phyloP scores from a whole-genome alignment of 2,797 vertebrate genomes.

The Danio tinwini region DNA sequence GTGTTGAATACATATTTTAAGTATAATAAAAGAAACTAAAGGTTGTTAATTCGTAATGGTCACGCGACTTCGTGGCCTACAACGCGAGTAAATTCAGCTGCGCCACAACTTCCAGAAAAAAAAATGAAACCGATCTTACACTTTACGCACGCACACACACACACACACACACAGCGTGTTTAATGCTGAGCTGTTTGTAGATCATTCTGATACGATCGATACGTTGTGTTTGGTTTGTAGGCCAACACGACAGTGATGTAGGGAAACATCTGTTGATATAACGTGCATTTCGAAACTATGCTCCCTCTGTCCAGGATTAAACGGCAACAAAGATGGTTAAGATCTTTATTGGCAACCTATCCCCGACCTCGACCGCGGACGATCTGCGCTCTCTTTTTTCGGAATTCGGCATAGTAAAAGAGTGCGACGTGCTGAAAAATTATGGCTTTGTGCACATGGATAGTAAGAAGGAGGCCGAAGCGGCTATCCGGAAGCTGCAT shows the following conservation, averaged over 20 bases:
- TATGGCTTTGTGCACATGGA: conserved; percentile 96
- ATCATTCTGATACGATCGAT: not conserved
- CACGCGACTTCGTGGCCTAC: conserved; percentile 10
- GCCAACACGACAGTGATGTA: conserved; percentile 21
- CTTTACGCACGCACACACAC: not conserved
- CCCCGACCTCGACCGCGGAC: conserved; percentile 84
- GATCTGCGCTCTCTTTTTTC: conserved; percentile 91
- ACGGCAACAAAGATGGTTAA: conserved; percentile 85
- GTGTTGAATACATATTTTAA: not conserved
- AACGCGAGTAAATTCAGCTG: conserved; percentile 26
- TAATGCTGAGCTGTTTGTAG: not conserved
- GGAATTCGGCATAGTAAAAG: conserved; percentile 91
- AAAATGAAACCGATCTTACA: not conserved
- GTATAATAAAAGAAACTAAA: not conserved
- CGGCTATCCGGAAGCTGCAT: conserved; percentile 91
- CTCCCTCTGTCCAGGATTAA: conserved; percentile 59
- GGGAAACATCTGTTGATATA: conserved; percentile 46
- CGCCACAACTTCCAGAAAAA: conserved; percentile 7
- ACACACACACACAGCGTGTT: not conserved
- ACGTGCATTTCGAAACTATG: conserved; percentile 57
- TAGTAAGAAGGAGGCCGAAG: conserved; percentile 84
- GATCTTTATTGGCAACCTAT: conserved; percentile 93
- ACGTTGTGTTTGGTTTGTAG: conserved; percentile 15
- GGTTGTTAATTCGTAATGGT: not conserved
- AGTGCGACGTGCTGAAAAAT: conserved; percentile 95